Base-by-base conservation (phyloP, 30 jellyfish, hydroid and myxozoan genomes). In the Phacellophora camtschatica region DNA sequence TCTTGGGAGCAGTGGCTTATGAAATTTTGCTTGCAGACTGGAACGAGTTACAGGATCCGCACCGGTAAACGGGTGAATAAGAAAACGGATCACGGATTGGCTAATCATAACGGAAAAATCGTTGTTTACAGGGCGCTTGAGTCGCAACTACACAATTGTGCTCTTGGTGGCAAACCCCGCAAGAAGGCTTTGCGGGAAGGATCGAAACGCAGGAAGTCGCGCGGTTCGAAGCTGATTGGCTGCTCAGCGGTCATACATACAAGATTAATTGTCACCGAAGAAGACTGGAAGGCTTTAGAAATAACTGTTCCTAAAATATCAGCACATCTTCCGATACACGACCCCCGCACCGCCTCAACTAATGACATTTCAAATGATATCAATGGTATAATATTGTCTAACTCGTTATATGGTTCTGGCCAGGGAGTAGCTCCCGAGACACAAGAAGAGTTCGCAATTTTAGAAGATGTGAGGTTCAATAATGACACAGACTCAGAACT, bases 81-180 rank as follows among this genome's bases (percentile, higher is more conserved):
- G 73, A 94, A 87, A 71, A 69, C 95, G 45, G 99, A 94, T 55
- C 97, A 88, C 32, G 99, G 99, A 15, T 58, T 94, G 71, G 99
- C 99, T 4, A 94, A 94, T 77, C 97, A 94, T 39, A 94, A 94
- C 63, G 99, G 99, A 4, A 94, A 88, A 71, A 76, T 94, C 39
- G 95, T 86, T 7, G 95, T 83, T 12, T 94, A 94, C 79, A 81
- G 99, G 42, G 96, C 96, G 0, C 28, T 94, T 34, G 99, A 94
- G 57, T 81, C 99, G 61, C 99, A 94, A 66, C 89, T 94, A 35
- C 88, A 94, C 48, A 94, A 94, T 68, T 94, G 99, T 67, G 92
- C 99, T 16, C 89, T 94, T 32, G 99, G 99, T 19, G 99, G 99
- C 30, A 87, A 78, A 36, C 99, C 99, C 5, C 87, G 99, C 31